Base-by-base conservation (phyloP, 2,888 invertebrate genomes). In the Pandemis cinnamomeana region DNA sequence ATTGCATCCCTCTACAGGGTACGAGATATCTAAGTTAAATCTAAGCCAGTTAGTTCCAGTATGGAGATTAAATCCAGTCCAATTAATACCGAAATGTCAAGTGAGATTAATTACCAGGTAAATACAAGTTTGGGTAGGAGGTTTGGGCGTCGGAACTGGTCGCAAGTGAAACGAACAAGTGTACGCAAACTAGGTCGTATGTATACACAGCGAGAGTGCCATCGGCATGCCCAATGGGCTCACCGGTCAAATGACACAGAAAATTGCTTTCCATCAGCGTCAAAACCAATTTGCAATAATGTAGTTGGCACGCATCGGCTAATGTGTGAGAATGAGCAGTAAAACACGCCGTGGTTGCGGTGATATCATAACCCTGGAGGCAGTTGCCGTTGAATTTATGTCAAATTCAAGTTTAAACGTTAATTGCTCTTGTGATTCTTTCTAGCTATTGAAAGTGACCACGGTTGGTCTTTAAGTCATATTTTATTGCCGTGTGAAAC, bases 151-250 rank as follows among this genome's bases (percentile, higher is more conserved):
- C 77, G n/a, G 80, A 89, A 90, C 91, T 79, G 88, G 90, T 91
- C 84, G 84, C 79, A 81, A 87, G 88, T 86, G 87, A 89, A 88
- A 86, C 84, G 84, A 82, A 85, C 90, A 88, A 90, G 89, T 90
- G 87, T 79, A 78, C 77, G 76, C 69, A 73, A 82, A 80, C 78
- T 83, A 75, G 88, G 83, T 80, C 88, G 78, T 58, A 10, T 11
- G 78, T 58, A 10, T 11, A 36, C 90, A 87, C 76, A 66, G 72
- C 67, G 71, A 75, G 66, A 74, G 78, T 77, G 67, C 44, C 70
- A 67, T 67, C 67, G 27, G 41, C 41, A 48, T 60, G 44, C 46
- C 46, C 53, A n/a, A 27, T 20, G 13, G 15, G 67, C 44, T 46
- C 15, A 48, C 20, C n/a, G 48, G 36, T n/a, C 69, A 74, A 74